Conservation (phyloP, 2,113 vertebrate genomes). For the Chamaetylas fuelleborni region DNA sequence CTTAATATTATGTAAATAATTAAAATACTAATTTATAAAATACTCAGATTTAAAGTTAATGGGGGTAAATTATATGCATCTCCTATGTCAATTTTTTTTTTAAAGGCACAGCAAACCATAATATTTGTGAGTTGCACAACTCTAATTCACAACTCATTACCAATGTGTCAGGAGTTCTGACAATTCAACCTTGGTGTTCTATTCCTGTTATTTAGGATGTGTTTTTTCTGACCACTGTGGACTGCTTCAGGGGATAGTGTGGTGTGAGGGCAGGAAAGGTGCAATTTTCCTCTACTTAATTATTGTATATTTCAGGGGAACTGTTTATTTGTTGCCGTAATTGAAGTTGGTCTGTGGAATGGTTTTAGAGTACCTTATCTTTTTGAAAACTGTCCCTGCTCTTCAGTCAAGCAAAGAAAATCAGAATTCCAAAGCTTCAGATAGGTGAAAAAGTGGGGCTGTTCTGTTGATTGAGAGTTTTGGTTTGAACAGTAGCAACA, state of each 20-base stretch:
- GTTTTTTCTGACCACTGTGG: not conserved
- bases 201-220: not conserved
- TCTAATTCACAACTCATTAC: not conserved
- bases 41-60: not conserved
- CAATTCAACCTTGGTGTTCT: not conserved
- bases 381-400: not conserved
- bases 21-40: not conserved
- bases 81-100: not conserved
- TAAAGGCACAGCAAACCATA: not conserved
- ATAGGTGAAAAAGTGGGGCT: not conserved
- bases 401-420: not conserved
- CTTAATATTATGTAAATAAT: not conserved
- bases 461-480: not conserved
- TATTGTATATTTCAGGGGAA: not conserved
- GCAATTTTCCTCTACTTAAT: not conserved
- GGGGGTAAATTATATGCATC: not conserved
- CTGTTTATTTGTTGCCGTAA: not conserved
- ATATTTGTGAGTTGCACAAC: not conserved
- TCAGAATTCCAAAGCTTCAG: not conserved
- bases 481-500: not conserved
- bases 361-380: not conserved
- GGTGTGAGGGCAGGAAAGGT: not conserved
- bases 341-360: not conserved
- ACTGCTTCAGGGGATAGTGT: not conserved
- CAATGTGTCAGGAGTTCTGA: not conserved